Conservation (phyloP, 1,140 invertebrate species). For the Muscidifurax raptorellus region DNA sequence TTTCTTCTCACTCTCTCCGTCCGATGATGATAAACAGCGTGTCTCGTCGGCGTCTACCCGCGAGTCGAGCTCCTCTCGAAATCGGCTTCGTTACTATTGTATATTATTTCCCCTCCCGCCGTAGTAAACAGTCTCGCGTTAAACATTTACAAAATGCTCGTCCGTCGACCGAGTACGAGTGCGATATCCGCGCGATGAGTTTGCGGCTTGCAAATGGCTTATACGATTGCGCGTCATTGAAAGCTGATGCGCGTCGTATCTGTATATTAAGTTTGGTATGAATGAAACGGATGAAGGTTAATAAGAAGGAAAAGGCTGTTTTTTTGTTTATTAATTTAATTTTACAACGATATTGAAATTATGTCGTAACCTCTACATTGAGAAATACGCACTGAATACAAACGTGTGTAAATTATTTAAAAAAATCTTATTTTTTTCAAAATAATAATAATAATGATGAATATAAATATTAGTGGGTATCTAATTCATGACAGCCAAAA, state of each 20-base stretch:
- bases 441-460: too few relatives aligned
- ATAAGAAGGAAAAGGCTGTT: too few relatives aligned
- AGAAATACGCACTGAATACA: too few relatives aligned
- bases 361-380: too few relatives aligned
- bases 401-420: too few relatives aligned
- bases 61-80: background rate
- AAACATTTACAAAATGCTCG: constrained; percentile 27
- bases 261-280: too few relatives aligned
- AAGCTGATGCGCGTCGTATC: background rate
- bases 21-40: constrained; percentile 20
- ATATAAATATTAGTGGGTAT: too few relatives aligned
- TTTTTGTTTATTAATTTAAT: too few relatives aligned
- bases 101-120: constrained; percentile 19
- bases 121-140: constrained; percentile 14
- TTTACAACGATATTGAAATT: too few relatives aligned
- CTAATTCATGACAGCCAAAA: background rate
- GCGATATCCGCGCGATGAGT: background rate
- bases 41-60: constrained; percentile 17
- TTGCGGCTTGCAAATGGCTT: background rate
- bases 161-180: background rate
- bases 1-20: background rate
- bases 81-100: constrained; percentile 14
- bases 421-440: too few relatives aligned
- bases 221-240: background rate
- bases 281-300: too few relatives aligned